phyloP scores from a whole-genome alignment of 2,888 invertebrate species.

The Nebria salina region DNA sequence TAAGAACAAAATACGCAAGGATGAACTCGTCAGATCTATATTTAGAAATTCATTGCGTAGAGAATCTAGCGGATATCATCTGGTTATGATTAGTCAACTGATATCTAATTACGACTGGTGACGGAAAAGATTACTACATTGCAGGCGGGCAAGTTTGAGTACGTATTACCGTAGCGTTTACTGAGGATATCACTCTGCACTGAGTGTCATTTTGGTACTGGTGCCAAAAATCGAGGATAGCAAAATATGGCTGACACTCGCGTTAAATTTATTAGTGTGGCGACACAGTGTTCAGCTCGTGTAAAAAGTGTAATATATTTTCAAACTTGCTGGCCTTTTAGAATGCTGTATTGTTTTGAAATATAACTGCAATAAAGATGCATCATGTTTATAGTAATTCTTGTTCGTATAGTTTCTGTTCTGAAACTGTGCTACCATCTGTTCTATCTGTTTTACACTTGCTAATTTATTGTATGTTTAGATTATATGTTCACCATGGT shows the following conservation, averaged over 20 bases:
- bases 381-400: background rate
- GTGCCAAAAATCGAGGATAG: background rate
- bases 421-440: background rate
- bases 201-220: background rate
- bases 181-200: background rate
- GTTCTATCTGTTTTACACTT: background rate
- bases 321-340: background rate
- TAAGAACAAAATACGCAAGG: too few relatives aligned
- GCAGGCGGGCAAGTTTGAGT: background rate
- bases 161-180: background rate
- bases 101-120: background rate
- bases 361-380: background rate
- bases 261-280: background rate
- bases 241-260: background rate
- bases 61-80: background rate
- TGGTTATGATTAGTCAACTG: constrained; percentile 1
- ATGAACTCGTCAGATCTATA: too few relatives aligned
- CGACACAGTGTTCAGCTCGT: background rate
- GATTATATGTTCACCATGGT: background rate
- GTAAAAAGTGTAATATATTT: background rate
- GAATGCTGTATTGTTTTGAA: background rate
- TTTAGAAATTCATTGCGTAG: background rate
- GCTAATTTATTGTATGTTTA: background rate
- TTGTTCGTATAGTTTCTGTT: background rate
- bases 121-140: background rate